phyloP scores from a whole-genome alignment of 2,888 invertebrate species.

The Drosophila longiperda region DNA sequence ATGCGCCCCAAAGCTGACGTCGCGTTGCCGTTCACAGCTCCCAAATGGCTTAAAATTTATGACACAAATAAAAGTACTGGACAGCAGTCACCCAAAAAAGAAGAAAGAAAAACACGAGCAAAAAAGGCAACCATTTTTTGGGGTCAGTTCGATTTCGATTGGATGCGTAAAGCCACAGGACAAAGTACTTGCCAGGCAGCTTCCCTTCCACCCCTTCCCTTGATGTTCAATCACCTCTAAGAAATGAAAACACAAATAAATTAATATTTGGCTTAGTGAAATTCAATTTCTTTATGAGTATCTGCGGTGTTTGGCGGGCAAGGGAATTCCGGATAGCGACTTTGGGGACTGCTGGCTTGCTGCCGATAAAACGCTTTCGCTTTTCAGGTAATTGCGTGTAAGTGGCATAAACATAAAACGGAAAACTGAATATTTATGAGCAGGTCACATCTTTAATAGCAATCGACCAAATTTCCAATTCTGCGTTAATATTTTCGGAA shows the following conservation, averaged over 20 bases:
- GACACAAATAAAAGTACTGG: constrained; percentile 75
- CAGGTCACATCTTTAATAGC: constrained; percentile 26
- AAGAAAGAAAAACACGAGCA: constrained; percentile 24
- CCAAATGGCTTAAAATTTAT: constrained; percentile 80
- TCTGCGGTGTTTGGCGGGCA: constrained; percentile 36
- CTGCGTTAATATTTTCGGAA: constrained; percentile 36
- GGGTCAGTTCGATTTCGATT: constrained; percentile 63
- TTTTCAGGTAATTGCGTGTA: constrained; percentile 80
- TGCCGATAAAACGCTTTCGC: constrained; percentile 77
- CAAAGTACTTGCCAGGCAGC: constrained; percentile 30
- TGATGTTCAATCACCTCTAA: constrained; percentile 68
- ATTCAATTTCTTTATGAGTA: constrained; percentile 76
- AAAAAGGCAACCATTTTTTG: constrained; percentile 33
- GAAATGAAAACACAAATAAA: constrained; percentile 80
- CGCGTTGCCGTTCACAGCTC: constrained; percentile 70
- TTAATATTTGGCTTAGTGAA: constrained; percentile 79
- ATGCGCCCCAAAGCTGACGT: constrained; percentile 63
- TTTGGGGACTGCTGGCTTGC: constrained; percentile 32
- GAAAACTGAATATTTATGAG: constrained; percentile 62
- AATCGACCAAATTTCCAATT: neutral
- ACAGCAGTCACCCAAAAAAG: constrained; percentile 49
- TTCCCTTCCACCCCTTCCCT: constrained; percentile 3
- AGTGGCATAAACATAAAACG: constrained; percentile 76
- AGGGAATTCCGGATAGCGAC: constrained; percentile 1
- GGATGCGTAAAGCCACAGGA: constrained; percentile 67